Conservation (phyloP, 2,888 invertebrate genomes). For the Lasioglossum oenotherae region DNA sequence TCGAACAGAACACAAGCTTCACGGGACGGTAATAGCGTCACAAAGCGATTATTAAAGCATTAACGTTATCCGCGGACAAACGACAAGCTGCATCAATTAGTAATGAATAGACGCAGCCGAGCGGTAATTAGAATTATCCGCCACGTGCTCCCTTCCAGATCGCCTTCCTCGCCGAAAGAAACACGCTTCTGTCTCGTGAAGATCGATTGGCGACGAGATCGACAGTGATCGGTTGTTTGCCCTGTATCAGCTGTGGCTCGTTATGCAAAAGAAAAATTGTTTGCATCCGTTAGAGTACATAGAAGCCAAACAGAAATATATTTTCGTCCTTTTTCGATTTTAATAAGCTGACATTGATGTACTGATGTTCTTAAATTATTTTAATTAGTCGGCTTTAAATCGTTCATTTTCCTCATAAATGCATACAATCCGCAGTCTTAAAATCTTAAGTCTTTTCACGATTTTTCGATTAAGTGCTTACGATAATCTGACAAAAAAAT, state of each 20-base stretch:
- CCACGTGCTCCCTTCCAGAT: no score
- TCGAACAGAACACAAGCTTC: neutral
- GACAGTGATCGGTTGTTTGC: neutral
- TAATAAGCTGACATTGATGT: no score
- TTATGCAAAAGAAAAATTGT: no score
- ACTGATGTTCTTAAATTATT: no score
- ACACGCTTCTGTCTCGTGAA: neutral
- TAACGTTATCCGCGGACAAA: neutral
- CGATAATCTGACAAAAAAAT: no score
- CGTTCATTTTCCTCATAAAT: no score
- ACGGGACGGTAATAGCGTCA: neutral
- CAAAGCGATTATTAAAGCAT: slow-evolving; percentile 11
- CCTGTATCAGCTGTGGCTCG: neutral
- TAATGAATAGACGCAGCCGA: neutral
- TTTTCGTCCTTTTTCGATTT: neutral
- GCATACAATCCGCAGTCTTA: no score
- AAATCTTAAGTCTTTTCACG: no score
- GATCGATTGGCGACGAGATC: neutral
- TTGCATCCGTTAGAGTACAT: no score
- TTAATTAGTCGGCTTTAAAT: no score
- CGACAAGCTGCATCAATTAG: slow-evolving; percentile 1
- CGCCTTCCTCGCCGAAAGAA: neutral
- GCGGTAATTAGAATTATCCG: slow-evolving; percentile 2
- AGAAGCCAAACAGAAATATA: neutral
- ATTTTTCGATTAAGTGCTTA: no score